Evolutionary conservation across 2,797 vertebrate species (phyloP).

Genomic region (Chelidonichthys spinosus): DNA sequence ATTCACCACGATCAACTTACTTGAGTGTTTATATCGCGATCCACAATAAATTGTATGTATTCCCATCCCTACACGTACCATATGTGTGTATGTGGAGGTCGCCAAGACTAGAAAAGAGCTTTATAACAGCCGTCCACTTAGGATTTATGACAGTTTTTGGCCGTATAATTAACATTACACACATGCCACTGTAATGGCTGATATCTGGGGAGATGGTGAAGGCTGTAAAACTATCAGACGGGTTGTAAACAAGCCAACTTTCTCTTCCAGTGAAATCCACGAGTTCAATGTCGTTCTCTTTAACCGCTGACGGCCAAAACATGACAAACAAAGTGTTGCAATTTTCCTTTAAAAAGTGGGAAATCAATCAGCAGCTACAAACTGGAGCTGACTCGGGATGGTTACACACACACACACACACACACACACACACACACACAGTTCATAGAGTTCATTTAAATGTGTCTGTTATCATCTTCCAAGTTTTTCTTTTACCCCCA

Average conservation of each 20-base stretch:
- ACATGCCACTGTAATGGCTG: background rate
- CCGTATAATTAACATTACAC: background rate
- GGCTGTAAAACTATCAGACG: background rate
- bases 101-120: background rate
- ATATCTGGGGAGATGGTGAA: background rate
- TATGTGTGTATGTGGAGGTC: too few relatives aligned
- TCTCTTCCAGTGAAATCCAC: conserved; percentile 12
- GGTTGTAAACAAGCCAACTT: conserved; percentile 11
- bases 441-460: conserved; percentile 30
- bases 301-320: conserved; percentile 24
- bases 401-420: background rate
- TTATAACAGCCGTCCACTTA: background rate
- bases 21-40: too few relatives aligned
- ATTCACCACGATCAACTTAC: too few relatives aligned
- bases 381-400: background rate
- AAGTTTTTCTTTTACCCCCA: conserved; percentile 18
- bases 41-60: too few relatives aligned
- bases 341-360: conserved; percentile 12
- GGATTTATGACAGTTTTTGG: background rate
- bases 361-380: background rate
- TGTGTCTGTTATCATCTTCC: conserved; percentile 31
- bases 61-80: too few relatives aligned
- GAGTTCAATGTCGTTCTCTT: conserved; percentile 25
- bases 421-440: conserved; percentile 5
- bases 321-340: conserved; percentile 5